A percentile compares a stretch with the other conserved stretches of the same genome.
phyloP scores from a whole-genome alignment of 2,113 vertebrate genomes.

The Polypterus bichir region DNA sequence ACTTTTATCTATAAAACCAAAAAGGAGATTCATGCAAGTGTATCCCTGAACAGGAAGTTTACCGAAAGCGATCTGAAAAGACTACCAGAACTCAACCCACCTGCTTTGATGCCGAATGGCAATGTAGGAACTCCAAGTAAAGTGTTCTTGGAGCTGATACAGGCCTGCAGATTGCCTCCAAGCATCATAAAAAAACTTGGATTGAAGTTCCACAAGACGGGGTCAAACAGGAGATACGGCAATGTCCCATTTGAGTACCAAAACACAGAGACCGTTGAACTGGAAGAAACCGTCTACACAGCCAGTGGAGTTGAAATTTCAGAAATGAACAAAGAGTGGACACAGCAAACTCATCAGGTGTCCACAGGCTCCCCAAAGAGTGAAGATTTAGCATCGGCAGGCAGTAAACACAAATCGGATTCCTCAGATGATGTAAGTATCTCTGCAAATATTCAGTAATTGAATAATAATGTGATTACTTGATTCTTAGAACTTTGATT shows the following conservation, averaged over 20 bases:
- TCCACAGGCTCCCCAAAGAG: slow-evolving; percentile 16
- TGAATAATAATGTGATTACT: too few species aligned
- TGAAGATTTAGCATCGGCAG: slow-evolving; percentile 4
- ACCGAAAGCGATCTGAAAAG: slow-evolving; percentile 52
- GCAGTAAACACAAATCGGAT: slow-evolving; percentile 26
- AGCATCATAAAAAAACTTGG: slow-evolving; percentile 72
- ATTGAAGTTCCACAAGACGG: slow-evolving; percentile 70
- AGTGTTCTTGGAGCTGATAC: slow-evolving; percentile 82
- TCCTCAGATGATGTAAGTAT: slow-evolving; percentile 67
- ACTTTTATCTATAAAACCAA: slow-evolving; percentile 51
- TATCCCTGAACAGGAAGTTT: slow-evolving; percentile 38
- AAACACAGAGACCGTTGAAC: slow-evolving; percentile 35
- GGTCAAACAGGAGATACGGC: slow-evolving; percentile 72
- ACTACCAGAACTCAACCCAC: slow-evolving; percentile 79
- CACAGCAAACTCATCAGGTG: slow-evolving; percentile 11
- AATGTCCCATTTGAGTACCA: slow-evolving; percentile 77
- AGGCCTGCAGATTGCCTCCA: slow-evolving; percentile 76
- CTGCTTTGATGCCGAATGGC: slow-evolving; percentile 72
- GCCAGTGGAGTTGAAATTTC: slow-evolving; percentile 69
- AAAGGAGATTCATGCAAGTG: slow-evolving; percentile 40
- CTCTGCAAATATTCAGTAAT: neutral
- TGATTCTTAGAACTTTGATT: too few species aligned
- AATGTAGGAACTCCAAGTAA: slow-evolving; percentile 80
- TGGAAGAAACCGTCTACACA: slow-evolving; percentile 67
- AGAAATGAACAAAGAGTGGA: slow-evolving; percentile 24